Conservation (phyloP, 2,888 invertebrate species). For the Trichopoda pennipes region DNA sequence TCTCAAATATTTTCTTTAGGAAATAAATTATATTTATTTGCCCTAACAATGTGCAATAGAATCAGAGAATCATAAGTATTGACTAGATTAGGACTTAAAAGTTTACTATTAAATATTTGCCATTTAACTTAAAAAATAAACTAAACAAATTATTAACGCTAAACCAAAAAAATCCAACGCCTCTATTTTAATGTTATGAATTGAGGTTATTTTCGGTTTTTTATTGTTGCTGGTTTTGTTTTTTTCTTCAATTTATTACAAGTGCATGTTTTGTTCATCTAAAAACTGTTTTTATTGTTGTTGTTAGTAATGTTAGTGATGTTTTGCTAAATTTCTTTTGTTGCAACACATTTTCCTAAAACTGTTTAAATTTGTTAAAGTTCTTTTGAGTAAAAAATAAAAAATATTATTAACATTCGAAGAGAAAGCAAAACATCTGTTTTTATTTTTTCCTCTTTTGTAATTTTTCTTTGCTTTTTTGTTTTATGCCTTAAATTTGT, state of each 20-base stretch:
- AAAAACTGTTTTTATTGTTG: not conserved
- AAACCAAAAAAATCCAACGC: not conserved
- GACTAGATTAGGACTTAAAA: no score
- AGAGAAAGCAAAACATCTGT: constrained; percentile 41
- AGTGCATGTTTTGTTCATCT: not conserved
- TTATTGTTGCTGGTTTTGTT: no score
- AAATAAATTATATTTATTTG: no score
- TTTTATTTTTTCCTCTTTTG: not conserved
- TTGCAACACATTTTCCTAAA: constrained; percentile 18
- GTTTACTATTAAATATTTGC: no score
- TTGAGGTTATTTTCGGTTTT: not conserved
- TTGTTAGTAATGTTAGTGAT: not conserved
- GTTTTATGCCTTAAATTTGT: not conserved
- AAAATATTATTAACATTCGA: not conserved
- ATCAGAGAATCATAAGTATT: no score
- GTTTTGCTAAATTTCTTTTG: not conserved
- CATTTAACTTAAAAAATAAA: no score
- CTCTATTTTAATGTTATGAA: not conserved
- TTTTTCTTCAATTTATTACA: not conserved
- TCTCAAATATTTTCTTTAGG: no score
- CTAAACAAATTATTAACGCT: not conserved
- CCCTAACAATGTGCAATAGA: no score
- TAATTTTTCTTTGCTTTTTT: not conserved
- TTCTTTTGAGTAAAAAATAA: constrained; percentile 16
- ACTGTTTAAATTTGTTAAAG: not conserved